A percentile compares a stretch with the other conserved stretches of the same genome.
Conservation (phyloP, 2,888 invertebrate species). For the Cephus spinipes region DNA sequence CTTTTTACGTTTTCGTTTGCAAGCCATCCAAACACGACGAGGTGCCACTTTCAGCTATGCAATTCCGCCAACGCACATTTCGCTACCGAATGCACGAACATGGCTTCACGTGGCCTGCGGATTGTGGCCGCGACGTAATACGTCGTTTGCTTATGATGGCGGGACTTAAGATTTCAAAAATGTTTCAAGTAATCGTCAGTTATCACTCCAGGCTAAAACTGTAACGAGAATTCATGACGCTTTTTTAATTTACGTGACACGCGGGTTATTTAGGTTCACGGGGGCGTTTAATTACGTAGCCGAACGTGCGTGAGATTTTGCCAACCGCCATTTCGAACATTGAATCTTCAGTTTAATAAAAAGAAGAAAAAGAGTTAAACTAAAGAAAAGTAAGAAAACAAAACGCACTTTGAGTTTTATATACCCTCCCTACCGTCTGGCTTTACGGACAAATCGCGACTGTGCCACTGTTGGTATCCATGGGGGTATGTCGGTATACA, state of each 20-base stretch:
- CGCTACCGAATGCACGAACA: not conserved
- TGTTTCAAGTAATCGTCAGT: not conserved
- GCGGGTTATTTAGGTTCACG: no score
- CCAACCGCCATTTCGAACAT: not conserved
- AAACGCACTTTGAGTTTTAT: not conserved
- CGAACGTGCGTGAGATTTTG: not conserved
- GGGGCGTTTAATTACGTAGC: not conserved
- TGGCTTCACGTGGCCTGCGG: not conserved
- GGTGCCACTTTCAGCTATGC: not conserved
- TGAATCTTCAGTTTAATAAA: not conserved
- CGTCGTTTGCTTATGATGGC: not conserved
- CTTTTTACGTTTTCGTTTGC: slow-evolving; percentile 63
- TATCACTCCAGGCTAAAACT: not conserved
- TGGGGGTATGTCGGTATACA: not conserved
- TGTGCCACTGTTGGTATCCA: not conserved
- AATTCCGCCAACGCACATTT: not conserved
- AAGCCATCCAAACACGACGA: slow-evolving; percentile 56
- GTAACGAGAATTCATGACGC: not conserved
- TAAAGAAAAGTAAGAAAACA: not conserved
- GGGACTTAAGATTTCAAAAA: not conserved
- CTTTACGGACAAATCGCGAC: not conserved
- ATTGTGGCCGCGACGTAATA: not conserved
- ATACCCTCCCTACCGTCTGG: not conserved
- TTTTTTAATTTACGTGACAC: no score
- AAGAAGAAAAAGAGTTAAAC: not conserved